Percentiles rank a stretch among this genome's conserved stretches.
Evolutionary conservation across 2,888 invertebrate species (phyloP).

Genomic region (Aplocera efformata): DNA sequence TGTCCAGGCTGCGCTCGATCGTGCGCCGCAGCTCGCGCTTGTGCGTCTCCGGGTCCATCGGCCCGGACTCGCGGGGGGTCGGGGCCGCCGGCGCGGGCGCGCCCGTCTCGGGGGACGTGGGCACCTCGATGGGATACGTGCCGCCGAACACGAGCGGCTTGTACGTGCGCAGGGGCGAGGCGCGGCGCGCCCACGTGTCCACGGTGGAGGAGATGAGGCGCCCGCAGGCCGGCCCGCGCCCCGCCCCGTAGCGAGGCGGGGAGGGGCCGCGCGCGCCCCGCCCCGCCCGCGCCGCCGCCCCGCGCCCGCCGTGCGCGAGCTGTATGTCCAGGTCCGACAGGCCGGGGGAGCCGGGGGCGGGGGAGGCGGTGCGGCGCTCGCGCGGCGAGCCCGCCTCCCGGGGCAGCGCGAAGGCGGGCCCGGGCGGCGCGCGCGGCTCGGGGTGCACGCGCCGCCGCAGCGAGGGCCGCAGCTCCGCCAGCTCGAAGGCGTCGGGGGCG

Average conservation of each 20-base stretch:
- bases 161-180: slow-evolving; percentile 53
- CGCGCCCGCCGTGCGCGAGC: slow-evolving; percentile 34
- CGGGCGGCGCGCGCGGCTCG: slow-evolving; percentile 20
- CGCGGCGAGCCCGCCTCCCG: slow-evolving; percentile 24
- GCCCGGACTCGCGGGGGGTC: background rate
- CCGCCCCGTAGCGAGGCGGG: slow-evolving; percentile 17
- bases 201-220: slow-evolving; percentile 81
- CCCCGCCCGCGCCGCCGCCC: slow-evolving; percentile 9
- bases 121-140: slow-evolving; percentile 92
- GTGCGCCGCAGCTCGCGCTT: slow-evolving; percentile 49
- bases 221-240: slow-evolving; percentile 50
- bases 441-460: slow-evolving; percentile 36
- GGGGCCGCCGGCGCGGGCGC: slow-evolving; percentile 20
- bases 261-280: slow-evolving; percentile 30
- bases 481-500: slow-evolving; percentile 20
- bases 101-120: slow-evolving; percentile 53
- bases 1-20: slow-evolving; percentile 73
- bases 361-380: slow-evolving; percentile 11
- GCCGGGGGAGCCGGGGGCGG: slow-evolving; percentile 18
- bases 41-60: slow-evolving; percentile 24
- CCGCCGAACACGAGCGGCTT: slow-evolving; percentile 90
- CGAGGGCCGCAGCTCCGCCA: slow-evolving; percentile 26
- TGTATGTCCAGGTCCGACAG: slow-evolving; percentile 51
- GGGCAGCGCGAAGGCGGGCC: slow-evolving; percentile 26
- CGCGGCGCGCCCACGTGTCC: slow-evolving; percentile 79